Evolutionary conservation across 2,797 vertebrate genomes (phyloP), one percentile per base, ranked within the genome.

Genomic region (Sebastes kiyomatsui): DNA sequence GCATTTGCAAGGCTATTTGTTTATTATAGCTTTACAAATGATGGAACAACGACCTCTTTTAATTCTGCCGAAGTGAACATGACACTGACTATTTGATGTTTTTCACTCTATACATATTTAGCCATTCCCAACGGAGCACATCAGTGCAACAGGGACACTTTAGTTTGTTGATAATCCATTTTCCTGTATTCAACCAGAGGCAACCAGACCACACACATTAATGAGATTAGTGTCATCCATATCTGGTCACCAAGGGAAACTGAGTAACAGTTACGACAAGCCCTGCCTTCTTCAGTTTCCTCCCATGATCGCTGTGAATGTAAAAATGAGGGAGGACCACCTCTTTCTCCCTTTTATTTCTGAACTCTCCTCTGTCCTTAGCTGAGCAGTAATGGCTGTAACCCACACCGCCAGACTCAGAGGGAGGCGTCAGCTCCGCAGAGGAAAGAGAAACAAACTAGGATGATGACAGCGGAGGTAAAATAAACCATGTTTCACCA

Each of bases 211-310:
- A 66, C 77, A 78, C 86, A 89, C 92, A 94, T 91, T 88, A 93
- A 93, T 91, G 74, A 85, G 82, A 94, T 94, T 94, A 94, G 82
- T 89, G 90, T 80, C 90, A 82, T 84, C 80, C 82, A 88, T 92
- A 93, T 92, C 90, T 92, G 82, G 91, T 90, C 90, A 83, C 82
- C 86, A 30, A 6, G 70, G 88, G 85, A 86, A 82, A 89, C 86
- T 4, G 60, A 74, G 49, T 58, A 80, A 87, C 76, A 80, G 71
- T 33, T 59, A 20, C 9, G 54, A 76, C 72, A 85, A 71, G 80
- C 52, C 23, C 69, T 38, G 60, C 60, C 67, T 72, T 75, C 66
- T 73, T 85, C 72, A 71, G 65, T 84, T 84, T 88, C 82, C 80
- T 87, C 84, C 59, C 69, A 81, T 69, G 72, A 78, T 72, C 23